Evolutionary conservation across 2,797 vertebrate genomes (phyloP).

Genomic region (Pampus argenteus): DNA sequence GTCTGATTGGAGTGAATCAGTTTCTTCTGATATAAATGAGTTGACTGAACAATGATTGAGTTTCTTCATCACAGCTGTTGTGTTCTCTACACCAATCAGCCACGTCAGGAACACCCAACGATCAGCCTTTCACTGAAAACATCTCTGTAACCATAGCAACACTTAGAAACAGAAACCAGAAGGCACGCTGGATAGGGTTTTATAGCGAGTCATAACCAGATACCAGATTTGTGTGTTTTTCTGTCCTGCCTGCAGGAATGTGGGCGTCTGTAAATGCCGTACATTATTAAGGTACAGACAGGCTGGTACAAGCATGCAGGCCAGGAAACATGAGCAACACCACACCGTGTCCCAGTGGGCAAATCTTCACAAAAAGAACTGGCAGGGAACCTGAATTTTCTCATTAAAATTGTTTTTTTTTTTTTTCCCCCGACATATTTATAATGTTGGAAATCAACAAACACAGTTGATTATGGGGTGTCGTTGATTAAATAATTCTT

Average conservation of each 20-base stretch:
- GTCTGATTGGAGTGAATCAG: constrained; percentile 33
- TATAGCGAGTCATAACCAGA: constrained; percentile 35
- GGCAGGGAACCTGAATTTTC: not conserved
- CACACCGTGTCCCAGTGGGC: not conserved
- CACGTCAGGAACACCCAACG: constrained; percentile 58
- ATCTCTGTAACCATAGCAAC: constrained; percentile 53
- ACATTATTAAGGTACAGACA: constrained; percentile 48
- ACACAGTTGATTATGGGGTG: not conserved
- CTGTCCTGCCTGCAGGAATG: constrained; percentile 65
- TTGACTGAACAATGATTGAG: constrained; percentile 4
- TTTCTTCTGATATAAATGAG: constrained; percentile 11
- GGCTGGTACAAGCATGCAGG: constrained; percentile 61
- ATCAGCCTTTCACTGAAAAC: constrained; percentile 24
- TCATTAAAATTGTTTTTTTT: not conserved
- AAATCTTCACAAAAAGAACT: constrained; percentile 25
- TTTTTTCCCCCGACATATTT: not conserved
- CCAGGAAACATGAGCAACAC: constrained; percentile 20
- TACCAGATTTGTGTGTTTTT: constrained; percentile 35
- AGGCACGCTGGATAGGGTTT: constrained; percentile 6
- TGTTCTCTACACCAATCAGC: constrained; percentile 29
- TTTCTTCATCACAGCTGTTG: constrained; percentile 13
- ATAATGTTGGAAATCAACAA: not conserved
- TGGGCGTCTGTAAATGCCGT: constrained; percentile 52
- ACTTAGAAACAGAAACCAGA: constrained; percentile 19
- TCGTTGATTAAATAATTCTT: not conserved